Conservation (phyloP, 2,888 invertebrate genomes). For the Nymphalis polychloros region DNA sequence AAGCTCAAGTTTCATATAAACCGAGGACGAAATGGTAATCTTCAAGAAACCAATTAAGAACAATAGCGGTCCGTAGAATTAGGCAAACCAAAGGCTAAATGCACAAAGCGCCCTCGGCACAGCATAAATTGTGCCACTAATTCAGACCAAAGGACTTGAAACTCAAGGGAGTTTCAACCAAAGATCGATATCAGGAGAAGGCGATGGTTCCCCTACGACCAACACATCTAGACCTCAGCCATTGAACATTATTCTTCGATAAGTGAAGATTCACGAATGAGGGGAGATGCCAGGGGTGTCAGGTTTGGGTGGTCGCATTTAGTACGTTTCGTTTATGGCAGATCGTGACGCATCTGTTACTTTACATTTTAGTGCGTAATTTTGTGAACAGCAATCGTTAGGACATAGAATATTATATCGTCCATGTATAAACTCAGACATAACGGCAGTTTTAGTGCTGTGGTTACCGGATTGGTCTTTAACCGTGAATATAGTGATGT, state of each 20-base stretch:
- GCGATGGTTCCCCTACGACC: slow-evolving; percentile 69
- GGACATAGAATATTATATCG: slow-evolving; percentile 24
- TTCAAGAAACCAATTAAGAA: slow-evolving; percentile 40
- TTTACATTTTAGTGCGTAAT: slow-evolving; percentile 70
- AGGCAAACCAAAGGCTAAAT: slow-evolving; percentile 37
- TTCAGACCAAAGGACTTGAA: slow-evolving; percentile 66
- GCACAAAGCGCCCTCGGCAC: slow-evolving; percentile 40
- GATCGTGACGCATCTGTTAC: slow-evolving; percentile 77
- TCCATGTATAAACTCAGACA: slow-evolving; percentile 11
- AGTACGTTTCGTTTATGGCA: slow-evolving; percentile 71
- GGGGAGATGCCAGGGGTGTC: slow-evolving; percentile 53
- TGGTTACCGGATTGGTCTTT: not conserved
- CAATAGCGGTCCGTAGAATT: slow-evolving; percentile 37
- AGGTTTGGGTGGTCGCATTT: slow-evolving; percentile 56
- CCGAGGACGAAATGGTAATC: slow-evolving; percentile 19
- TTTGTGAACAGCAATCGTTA: slow-evolving; percentile 55
- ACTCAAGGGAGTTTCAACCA: slow-evolving; percentile 70
- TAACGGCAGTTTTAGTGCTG: slow-evolving; percentile 9
- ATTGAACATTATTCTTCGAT: slow-evolving; percentile 46
- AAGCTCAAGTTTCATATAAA: slow-evolving; percentile 19
- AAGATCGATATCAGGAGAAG: slow-evolving; percentile 78
- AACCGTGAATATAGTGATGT: not conserved
- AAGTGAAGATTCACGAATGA: slow-evolving; percentile 39
- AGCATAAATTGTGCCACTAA: slow-evolving; percentile 74
- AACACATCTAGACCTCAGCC: slow-evolving; percentile 58